A percentile compares a stretch with the other conserved stretches of the same genome.
phyloP scores from a whole-genome alignment of 30 jellyfish, hydroid and myxozoan genomes.

The Sanderia malayensis region DNA sequence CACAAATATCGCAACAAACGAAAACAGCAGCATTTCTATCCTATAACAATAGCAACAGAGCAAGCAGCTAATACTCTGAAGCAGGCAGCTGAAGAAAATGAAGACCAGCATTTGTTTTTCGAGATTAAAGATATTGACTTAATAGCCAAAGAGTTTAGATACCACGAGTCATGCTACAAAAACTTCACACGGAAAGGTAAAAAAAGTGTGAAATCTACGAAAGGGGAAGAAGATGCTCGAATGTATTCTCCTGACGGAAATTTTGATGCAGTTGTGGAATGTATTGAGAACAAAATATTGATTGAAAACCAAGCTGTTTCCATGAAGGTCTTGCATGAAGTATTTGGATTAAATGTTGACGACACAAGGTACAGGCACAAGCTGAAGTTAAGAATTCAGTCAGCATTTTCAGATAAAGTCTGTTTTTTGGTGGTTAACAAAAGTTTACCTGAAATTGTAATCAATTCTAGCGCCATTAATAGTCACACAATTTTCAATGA shows the following conservation, averaged over 20 bases:
- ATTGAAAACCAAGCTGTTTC: background rate
- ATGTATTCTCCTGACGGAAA: background rate
- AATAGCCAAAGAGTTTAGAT: background rate
- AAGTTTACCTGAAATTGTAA: slow-evolving; percentile 10
- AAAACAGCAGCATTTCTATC: background rate
- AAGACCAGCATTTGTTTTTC: background rate
- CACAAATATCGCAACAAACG: slow-evolving; percentile 2
- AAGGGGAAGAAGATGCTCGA: slow-evolving; percentile 1
- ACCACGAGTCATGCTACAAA: slow-evolving; percentile 9
- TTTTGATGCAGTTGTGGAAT: slow-evolving; percentile 5
- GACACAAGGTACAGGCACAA: background rate
- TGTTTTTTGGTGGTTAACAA: background rate
- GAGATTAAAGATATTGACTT: background rate
- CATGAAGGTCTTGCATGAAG: background rate
- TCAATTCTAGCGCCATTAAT: slow-evolving; percentile 15
- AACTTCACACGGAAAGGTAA: background rate
- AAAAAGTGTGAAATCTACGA: no score
- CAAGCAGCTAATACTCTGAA: slow-evolving; percentile 7
- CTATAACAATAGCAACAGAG: slow-evolving; percentile 12
- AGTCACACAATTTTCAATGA: slow-evolving; percentile 8
- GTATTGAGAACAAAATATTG: background rate
- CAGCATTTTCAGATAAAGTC: background rate
- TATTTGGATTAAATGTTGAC: background rate
- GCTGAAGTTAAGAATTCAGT: background rate
- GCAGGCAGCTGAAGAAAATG: slow-evolving; percentile 11